phyloP scores from a whole-genome alignment of 2,888 invertebrate species.

The Cantharis rufa region DNA sequence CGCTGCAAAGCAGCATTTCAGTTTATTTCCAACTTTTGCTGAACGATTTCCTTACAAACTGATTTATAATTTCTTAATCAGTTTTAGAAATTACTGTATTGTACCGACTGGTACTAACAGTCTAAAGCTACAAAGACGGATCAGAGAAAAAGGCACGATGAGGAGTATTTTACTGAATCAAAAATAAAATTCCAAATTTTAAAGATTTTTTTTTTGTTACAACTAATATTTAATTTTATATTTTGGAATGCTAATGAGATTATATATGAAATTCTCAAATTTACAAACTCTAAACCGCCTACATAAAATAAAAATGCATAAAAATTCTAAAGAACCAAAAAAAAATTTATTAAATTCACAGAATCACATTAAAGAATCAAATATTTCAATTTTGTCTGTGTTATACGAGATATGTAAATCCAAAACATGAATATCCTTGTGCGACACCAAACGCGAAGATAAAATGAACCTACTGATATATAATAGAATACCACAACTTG shows the following conservation, averaged over 20 bases:
- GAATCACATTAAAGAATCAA: conserved; percentile 18
- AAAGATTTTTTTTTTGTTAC: neutral
- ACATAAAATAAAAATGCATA: neutral
- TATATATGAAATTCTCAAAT: neutral
- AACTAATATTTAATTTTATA: neutral
- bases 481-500: neutral
- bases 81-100: neutral
- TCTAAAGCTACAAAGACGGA: neutral
- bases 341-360: neutral
- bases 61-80: neutral
- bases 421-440: conserved; percentile 12
- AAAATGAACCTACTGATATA: neutral
- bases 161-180: neutral
- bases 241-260: neutral
- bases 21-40: neutral
- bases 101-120: neutral
- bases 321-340: neutral
- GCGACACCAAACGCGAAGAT: conserved; percentile 3
- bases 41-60: neutral
- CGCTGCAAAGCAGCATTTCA: neutral
- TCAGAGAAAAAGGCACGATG: neutral
- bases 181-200: too few species aligned
- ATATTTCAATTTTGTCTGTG: conserved; percentile 18
- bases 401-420: conserved; percentile 11
- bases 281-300: neutral